phyloP scores from a whole-genome alignment of 2,888 invertebrate genomes.

The Bimastos eiseni region DNA sequence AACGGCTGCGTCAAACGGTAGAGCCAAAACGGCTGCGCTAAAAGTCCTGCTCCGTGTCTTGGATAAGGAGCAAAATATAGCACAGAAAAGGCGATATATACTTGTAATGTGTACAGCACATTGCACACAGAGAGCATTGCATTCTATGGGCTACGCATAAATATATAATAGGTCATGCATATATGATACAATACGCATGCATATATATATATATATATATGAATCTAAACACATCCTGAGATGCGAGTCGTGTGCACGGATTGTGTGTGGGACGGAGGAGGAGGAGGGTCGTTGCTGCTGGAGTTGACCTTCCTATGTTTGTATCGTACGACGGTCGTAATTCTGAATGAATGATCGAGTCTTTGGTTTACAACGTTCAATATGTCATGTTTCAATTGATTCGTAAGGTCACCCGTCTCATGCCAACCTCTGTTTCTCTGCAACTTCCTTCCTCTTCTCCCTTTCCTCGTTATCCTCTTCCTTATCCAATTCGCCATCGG shows the following conservation, averaged over 20 bases:
- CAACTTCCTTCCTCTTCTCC: neutral
- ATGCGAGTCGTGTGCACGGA: neutral
- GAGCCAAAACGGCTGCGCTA: no score
- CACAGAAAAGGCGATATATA: neutral
- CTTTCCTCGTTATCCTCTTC: neutral
- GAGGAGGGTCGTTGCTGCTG: neutral
- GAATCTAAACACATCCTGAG: neutral
- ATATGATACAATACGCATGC: no score
- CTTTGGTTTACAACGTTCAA: neutral
- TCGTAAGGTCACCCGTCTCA: neutral
- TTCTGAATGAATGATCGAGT: constrained; percentile 13
- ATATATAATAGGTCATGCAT: neutral
- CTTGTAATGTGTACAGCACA: neutral
- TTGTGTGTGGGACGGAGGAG: neutral
- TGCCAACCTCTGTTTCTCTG: neutral
- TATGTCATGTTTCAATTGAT: neutral
- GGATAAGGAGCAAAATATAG: neutral
- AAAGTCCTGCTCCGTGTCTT: no score
- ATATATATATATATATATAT: neutral
- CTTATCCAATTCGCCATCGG: neutral
- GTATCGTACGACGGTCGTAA: neutral
- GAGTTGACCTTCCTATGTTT: neutral
- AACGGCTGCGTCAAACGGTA: no score
- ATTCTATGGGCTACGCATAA: neutral
- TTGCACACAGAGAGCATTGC: neutral